Evolutionary conservation across 2,797 vertebrate genomes (phyloP), one percentile per base, ranked within the genome.

Genomic region (Alcedo atthis): DNA sequence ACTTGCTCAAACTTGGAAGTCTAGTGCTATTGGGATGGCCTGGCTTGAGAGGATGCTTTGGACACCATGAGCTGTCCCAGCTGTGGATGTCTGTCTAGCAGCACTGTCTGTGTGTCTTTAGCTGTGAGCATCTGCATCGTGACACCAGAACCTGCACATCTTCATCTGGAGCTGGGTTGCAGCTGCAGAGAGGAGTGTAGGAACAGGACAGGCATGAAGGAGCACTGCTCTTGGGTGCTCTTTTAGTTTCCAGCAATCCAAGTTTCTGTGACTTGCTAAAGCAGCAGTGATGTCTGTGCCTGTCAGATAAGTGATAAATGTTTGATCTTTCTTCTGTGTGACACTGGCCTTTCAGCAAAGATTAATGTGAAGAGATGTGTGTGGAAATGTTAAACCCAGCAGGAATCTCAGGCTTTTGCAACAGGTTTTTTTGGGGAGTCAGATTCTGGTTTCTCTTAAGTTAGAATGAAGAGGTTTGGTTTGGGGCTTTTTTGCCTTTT

Each of bases 51-150:
- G 14, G 35, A 28, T 54, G 12, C 26, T 26, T 3, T 14, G 40
- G 45, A 55, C 37, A 49, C 8, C 7, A 2, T 1, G 2, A 37
- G 6, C 2, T 3, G 3, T 9, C 43, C 58, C 35, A 35, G 15
- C 33, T 19, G 24, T 33, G 25, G 22, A 4, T 53, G 5, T 55
- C 40, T 28, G 0, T 58, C 13, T 42, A 32, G 21, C 40, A 81
- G 12, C 14, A 3, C 19, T 54, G 30, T 30, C 51, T 53, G 24
- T 30, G 28, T 54, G 6, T 28, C 17, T 33, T 79, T 33, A 35
- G 14, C 11, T 9, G 1, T 5, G 12, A 81, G 9, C 35, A 17
- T 22, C 35, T 59, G 32, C 9, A 26, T 37, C 28, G 19, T 68
- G n/a, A 57, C 58, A 69, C 61, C 26, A 40, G 33, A 46, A 48